Evolutionary conservation across 2,113 vertebrate genomes (phyloP).

Genomic region (Phylloscopus whistleri): DNA sequence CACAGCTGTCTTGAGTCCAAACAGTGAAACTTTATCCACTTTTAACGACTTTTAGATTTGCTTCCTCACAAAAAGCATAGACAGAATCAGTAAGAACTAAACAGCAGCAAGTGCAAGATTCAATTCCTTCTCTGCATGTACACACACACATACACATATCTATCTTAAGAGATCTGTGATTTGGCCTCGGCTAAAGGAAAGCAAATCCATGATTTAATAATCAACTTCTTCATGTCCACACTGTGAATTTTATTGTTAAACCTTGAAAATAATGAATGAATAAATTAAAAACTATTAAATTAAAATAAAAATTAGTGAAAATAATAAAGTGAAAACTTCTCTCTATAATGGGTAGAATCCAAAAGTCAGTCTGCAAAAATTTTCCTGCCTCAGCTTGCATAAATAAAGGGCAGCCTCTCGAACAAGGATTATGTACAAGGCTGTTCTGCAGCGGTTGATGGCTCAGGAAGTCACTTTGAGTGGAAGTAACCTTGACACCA

Average conservation of each 20-base stretch:
- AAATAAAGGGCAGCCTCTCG: rapidly evolving
- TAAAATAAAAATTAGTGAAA: too few species aligned
- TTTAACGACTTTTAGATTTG: neutral
- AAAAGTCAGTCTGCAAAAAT: neutral
- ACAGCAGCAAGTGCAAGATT: neutral
- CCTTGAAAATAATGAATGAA: neutral
- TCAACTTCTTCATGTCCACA: neutral
- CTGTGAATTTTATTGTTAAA: neutral
- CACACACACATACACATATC: neutral
- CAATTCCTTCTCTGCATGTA: neutral
- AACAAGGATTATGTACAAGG: neutral
- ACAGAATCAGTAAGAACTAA: neutral
- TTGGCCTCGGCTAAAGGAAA: neutral
- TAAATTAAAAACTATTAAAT: too few species aligned
- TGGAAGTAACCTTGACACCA: neutral
- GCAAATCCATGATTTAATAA: neutral
- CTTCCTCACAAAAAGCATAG: neutral
- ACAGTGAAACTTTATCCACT: neutral
- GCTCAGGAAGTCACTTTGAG: neutral
- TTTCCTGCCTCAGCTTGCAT: neutral
- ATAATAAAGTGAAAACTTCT: neutral
- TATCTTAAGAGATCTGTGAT: neutral
- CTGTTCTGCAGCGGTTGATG: rapidly evolving
- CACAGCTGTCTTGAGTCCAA: neutral
- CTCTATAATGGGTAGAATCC: neutral